Conservation (phyloP, 2,888 invertebrate genomes). For the Aelia acuminata region DNA sequence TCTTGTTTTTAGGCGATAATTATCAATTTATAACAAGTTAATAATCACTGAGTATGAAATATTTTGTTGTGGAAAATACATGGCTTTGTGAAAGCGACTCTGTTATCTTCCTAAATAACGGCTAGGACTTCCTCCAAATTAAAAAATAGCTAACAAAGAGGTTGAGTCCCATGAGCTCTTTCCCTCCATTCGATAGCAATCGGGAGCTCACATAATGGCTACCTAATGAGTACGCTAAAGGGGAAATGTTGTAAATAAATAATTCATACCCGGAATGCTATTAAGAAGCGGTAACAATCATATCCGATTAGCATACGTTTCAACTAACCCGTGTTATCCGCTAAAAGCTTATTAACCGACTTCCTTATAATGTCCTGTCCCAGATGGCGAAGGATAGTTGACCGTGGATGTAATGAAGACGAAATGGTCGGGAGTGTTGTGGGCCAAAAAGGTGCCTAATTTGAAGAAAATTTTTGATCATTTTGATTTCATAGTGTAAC, state of each 20-base stretch:
- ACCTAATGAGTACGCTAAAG: conserved; percentile 8
- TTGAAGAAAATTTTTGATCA: too few species aligned
- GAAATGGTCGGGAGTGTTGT: too few species aligned
- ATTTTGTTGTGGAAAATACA: background rate
- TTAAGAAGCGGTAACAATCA: background rate
- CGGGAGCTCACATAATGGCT: conserved; percentile 11
- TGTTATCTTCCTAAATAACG: conserved; percentile 1
- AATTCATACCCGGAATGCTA: background rate
- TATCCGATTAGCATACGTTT: background rate
- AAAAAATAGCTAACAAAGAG: conserved; percentile 29
- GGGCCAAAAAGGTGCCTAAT: too few species aligned
- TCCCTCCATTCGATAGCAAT: background rate
- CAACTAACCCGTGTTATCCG: background rate
- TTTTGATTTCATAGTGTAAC: too few species aligned
- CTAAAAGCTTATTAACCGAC: background rate
- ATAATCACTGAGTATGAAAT: background rate
- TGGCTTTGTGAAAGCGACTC: background rate
- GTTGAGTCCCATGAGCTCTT: background rate
- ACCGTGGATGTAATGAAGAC: too few species aligned
- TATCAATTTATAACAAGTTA: background rate
- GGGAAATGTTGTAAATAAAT: conserved; percentile 27
- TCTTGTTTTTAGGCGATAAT: background rate
- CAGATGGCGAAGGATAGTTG: too few species aligned
- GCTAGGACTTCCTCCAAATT: conserved; percentile 31
- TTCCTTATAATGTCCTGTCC: background rate